Base-by-base conservation (phyloP, 2,113 vertebrate genomes). In the Elgaria multicarinata region DNA sequence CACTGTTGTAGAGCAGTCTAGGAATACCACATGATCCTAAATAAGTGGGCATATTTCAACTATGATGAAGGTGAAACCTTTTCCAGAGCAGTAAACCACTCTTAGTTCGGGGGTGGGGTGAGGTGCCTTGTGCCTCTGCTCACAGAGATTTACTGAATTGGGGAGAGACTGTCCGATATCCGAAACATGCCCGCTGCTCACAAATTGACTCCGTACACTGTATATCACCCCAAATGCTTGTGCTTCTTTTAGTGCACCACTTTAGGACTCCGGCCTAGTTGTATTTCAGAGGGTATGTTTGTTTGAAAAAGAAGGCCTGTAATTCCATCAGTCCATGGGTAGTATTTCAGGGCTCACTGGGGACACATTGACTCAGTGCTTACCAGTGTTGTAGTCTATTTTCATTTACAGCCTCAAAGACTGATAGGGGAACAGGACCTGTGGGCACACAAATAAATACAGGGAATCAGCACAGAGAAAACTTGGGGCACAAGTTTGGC, bases 141-240 rank as follows among this genome's bases (percentile, higher is more conserved):
- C 88, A 80, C 79, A 9, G 36, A 89, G 62, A 90, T 91, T 89
- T 88, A 87, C 62, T 83, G 62, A 72, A 46, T 0, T 71, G 75
- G 77, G 83, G 58, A 88, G n/a, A 44, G 90, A 36, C 12, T 86
- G 10, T 58, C 58, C 82, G 88, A n/a, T 67, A 44, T 87, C 90
- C 24, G 84, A 90, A 88, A 28, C 46, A 87, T 75, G n/a, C 67
- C 83, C 53, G 87, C 71, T 84, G 76, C 33, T 91, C 91, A 80
- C 90, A 94, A 83, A 64, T 7, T 89, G 90, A 10, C 66, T 75
- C 87, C 62, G 80, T 33, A 24, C 6, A 10, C 36, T n/a, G 77
- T 75, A 10, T n/a, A 55, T 69, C 80, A 22, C 7, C 10, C 58
- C 87, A 93, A n/a, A 18, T 20, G n/a, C 28, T 88, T 76, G 8